phyloP scores from a whole-genome alignment of 2,797 vertebrate genomes.

The Telmatherina bonti region DNA sequence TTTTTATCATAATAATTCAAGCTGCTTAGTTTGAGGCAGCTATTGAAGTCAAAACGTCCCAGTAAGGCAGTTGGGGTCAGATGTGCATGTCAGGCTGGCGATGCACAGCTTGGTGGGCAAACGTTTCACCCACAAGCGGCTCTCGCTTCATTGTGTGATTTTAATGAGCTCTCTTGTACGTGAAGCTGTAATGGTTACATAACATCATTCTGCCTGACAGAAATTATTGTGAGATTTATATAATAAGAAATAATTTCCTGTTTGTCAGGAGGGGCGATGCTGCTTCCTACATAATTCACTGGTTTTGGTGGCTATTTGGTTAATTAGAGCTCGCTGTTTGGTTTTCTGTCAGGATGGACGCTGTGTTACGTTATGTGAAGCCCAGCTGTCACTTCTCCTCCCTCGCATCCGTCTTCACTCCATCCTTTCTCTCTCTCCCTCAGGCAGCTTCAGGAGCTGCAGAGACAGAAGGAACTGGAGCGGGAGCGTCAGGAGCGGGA shows the following conservation, averaged over 20 bases:
- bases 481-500: conserved; percentile 84
- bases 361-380: no score
- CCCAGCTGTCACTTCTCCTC: not conserved
- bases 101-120: not conserved
- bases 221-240: conserved; percentile 50
- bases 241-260: conserved; percentile 38
- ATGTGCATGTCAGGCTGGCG: not conserved
- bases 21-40: no score
- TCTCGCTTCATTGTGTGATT: not conserved
- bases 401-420: not conserved
- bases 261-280: conserved; percentile 9
- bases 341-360: no score
- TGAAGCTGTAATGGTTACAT: no score
- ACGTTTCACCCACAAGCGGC: not conserved
- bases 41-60: no score
- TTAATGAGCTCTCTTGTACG: not conserved
- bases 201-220: conserved; percentile 22
- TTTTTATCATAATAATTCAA: no score
- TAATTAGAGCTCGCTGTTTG: no score
- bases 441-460: conserved; percentile 85
- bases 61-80: no score
- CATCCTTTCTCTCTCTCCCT: conserved; percentile 19
- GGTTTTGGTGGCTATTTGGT: no score
- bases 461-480: conserved; percentile 86
- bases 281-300: not conserved